phyloP scores from a whole-genome alignment of 2,113 vertebrate genomes.

The Eidolon helvum region DNA sequence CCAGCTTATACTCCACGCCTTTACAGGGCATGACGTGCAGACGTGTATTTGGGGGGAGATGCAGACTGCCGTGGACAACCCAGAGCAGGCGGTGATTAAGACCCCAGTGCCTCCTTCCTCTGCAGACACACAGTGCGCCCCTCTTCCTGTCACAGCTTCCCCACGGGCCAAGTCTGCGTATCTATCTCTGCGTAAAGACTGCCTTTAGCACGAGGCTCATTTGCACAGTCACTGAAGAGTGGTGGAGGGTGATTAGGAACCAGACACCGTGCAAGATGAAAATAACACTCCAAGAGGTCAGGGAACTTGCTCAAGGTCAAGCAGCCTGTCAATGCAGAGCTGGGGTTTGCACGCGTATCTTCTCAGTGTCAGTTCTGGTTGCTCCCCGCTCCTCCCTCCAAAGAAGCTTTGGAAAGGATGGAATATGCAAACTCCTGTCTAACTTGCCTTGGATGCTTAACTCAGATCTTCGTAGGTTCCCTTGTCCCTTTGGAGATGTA shows the following conservation, averaged over 20 bases:
- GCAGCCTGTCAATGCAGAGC: not conserved
- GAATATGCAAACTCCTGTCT: not conserved
- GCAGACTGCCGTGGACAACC: not conserved
- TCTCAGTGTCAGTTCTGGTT: not conserved
- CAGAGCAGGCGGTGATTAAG: not conserved
- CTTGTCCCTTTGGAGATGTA: not conserved
- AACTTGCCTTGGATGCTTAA: too few species aligned
- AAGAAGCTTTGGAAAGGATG: not conserved
- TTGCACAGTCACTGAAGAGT: not conserved
- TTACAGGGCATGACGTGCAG: accelerated
- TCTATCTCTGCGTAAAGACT: not conserved
- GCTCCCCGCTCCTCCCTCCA: not conserved
- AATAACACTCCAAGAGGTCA: not conserved
- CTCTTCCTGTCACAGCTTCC: not conserved
- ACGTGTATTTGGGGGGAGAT: not conserved
- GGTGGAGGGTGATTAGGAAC: not conserved
- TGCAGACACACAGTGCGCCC: not conserved
- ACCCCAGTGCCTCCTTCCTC: not conserved
- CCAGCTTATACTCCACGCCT: not conserved
- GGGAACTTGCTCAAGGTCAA: not conserved
- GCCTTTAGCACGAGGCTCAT: not conserved
- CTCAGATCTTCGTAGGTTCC: not conserved
- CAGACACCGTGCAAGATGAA: not conserved
- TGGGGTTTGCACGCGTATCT: accelerated
- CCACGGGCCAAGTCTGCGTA: not conserved